phyloP scores from a whole-genome alignment of 2,113 vertebrate species.

The Sphaerodactylus townsendi region DNA sequence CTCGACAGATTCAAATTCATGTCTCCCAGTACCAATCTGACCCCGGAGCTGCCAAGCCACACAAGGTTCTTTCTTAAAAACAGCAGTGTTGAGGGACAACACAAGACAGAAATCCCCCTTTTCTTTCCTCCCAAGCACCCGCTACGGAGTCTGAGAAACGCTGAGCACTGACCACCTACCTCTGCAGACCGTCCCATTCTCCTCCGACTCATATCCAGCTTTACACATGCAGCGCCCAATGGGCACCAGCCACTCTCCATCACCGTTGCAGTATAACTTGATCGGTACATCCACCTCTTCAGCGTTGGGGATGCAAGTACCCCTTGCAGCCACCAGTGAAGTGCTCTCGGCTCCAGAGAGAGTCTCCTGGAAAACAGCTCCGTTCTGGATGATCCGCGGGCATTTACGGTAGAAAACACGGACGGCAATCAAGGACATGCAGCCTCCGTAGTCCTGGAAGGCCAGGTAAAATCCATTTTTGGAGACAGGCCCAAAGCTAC shows the following conservation, averaged over 20 bases:
- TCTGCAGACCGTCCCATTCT: slow-evolving; percentile 89
- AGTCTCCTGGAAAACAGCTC: slow-evolving; percentile 90
- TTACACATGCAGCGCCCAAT: slow-evolving; percentile 95
- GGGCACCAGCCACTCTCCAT: slow-evolving; percentile 96
- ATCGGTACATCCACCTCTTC: slow-evolving; percentile 97
- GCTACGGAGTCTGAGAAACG: no score
- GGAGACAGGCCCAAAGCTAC: slow-evolving; percentile 94
- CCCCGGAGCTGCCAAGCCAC: no score
- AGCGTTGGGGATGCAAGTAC: slow-evolving; percentile 87
- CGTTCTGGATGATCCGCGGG: slow-evolving; percentile 85
- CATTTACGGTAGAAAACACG: slow-evolving; percentile 95
- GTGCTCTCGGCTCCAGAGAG: slow-evolving; percentile 97
- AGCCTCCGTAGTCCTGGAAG: slow-evolving; percentile 96
- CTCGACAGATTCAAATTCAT: no score
- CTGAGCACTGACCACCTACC: slow-evolving; percentile 71
- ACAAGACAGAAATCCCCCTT: not conserved
- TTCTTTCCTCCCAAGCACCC: not conserved
- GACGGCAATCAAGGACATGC: slow-evolving; percentile 95
- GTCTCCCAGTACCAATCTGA: no score
- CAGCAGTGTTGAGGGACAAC: not conserved
- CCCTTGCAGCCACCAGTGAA: slow-evolving; percentile 90
- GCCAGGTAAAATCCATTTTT: slow-evolving; percentile 92
- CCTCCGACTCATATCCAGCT: slow-evolving; percentile 85
- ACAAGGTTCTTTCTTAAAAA: not conserved
- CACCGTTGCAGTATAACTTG: slow-evolving; percentile 95